Evolutionary conservation across 2,888 invertebrate species (phyloP), one percentile per base, ranked within the genome.

Genomic region (Itoplectis maculator): DNA sequence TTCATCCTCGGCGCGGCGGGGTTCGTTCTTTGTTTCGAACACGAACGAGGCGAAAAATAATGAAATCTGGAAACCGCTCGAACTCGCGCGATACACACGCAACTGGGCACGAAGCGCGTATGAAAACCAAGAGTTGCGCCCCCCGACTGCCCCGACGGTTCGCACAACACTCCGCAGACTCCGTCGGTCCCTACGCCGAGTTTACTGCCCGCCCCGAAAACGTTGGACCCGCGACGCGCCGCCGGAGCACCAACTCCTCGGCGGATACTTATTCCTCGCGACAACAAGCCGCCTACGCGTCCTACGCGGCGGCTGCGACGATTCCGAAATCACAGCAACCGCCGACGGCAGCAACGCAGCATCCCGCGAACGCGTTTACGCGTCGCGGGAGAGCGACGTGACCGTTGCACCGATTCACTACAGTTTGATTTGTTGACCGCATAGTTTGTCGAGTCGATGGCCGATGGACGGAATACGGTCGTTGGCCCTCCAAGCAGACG

Each of bases 151-250:
- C 49, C 59, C 49, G 51, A 65, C 65, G 72, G 11, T 23, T 59
- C 23, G 45, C 35, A 72, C 59, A 72, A 72, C 42, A 72, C 70
- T 59, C 70, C n/a, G 7, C 40, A 59, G 56, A 35, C 61, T 63
- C 70, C 35, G 70, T 8, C 59, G 51, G 42, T 51, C 15, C 15
- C 61, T 61, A 61, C 61, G 61, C 61, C 37, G 15, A 18, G 15
- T 20, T n/a, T 84, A 84, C 61, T 73, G 42, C 37, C 56, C 78
- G 61, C 51, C 37, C 56, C 51, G 29, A 75, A 84, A 84, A 78
- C 84, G 51, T 69, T 40, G 20, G 40, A 51, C 20, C 69, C 13
- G 5, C n/a, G 29, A 29, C 29, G 29, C 29, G 29, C 5, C 29
- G 29, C 3, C 29, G 29, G 29, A 2, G 29, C 2, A 29, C 5